phyloP scores from a whole-genome alignment of 2,888 invertebrate species.

The Nesidiocoris tenuis region DNA sequence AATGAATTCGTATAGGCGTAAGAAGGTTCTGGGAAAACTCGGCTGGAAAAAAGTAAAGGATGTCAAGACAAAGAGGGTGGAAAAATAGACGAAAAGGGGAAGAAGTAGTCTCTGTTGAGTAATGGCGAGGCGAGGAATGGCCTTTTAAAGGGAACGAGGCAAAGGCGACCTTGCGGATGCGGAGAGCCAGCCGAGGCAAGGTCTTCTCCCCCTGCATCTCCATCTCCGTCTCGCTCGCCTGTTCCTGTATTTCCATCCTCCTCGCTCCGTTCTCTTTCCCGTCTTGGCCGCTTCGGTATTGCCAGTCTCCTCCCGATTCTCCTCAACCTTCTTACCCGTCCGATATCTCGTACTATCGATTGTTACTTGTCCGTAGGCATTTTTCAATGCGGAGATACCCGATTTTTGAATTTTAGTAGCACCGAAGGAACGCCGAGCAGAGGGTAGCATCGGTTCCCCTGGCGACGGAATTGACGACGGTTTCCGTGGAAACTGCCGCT shows the following conservation, averaged over 20 bases:
- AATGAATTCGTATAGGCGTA: no score
- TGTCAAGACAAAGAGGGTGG: background rate
- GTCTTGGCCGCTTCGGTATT: background rate
- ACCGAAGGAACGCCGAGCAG: no score
- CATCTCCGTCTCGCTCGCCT: background rate
- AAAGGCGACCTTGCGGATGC: background rate
- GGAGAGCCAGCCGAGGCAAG: background rate
- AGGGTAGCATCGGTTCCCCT: no score
- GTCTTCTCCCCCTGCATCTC: background rate
- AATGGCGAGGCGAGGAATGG: background rate
- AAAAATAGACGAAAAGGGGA: background rate
- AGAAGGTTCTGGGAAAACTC: no score
- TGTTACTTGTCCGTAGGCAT: no score
- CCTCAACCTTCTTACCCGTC: background rate
- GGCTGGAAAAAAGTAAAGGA: no score
- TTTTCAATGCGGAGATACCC: no score
- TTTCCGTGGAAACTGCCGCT: no score
- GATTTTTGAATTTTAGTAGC: no score
- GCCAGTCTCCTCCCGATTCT: background rate
- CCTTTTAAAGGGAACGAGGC: background rate
- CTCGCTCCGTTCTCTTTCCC: background rate
- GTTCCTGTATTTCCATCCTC: background rate
- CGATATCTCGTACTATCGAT: background rate
- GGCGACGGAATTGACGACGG: no score
- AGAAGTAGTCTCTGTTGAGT: background rate